Percentiles rank a stretch among this genome's conserved stretches.
phyloP scores from a whole-genome alignment of 2,797 vertebrate genomes.

The Hemibagrus guttatus region DNA sequence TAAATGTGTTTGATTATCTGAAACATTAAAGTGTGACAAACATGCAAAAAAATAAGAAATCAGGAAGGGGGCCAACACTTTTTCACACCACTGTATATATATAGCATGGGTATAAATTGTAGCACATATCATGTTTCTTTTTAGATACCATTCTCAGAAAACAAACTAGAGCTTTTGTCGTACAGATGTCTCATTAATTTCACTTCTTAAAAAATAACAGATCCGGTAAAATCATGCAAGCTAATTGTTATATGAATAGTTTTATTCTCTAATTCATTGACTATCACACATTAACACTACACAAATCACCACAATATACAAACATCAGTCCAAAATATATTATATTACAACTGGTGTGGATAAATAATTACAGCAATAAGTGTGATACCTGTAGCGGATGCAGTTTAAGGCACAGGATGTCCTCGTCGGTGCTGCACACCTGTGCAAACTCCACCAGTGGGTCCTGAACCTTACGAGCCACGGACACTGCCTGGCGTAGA shows the following conservation, averaged over 20 bases:
- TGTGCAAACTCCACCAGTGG: slow-evolving; percentile 96
- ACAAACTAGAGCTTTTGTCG: too few relatives aligned
- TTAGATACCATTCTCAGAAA: too few relatives aligned
- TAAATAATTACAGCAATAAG: neutral
- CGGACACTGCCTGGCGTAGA: slow-evolving; percentile 93
- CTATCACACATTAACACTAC: neutral
- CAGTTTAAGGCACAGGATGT: slow-evolving; percentile 96
- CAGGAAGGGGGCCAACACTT: too few relatives aligned
- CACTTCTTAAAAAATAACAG: neutral
- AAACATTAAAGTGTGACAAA: too few relatives aligned
- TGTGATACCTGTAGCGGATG: slow-evolving; percentile 89
- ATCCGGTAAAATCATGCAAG: too few relatives aligned
- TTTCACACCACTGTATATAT: too few relatives aligned
- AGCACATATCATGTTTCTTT: too few relatives aligned
- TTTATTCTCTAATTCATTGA: neutral
- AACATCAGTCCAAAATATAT: neutral
- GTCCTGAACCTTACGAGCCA: slow-evolving; percentile 96
- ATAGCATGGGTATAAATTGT: too few relatives aligned
- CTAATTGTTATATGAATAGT: too few relatives aligned
- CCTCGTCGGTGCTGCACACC: slow-evolving; percentile 95
- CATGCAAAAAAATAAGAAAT: too few relatives aligned
- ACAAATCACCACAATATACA: neutral
- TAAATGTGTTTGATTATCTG: too few relatives aligned
- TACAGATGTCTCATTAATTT: neutral
- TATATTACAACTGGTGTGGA: neutral